Evolutionary conservation across 1,140 invertebrate genomes (phyloP), one percentile per base, ranked within the genome.

Genomic region (Maconellicoccus hirsutus): DNA sequence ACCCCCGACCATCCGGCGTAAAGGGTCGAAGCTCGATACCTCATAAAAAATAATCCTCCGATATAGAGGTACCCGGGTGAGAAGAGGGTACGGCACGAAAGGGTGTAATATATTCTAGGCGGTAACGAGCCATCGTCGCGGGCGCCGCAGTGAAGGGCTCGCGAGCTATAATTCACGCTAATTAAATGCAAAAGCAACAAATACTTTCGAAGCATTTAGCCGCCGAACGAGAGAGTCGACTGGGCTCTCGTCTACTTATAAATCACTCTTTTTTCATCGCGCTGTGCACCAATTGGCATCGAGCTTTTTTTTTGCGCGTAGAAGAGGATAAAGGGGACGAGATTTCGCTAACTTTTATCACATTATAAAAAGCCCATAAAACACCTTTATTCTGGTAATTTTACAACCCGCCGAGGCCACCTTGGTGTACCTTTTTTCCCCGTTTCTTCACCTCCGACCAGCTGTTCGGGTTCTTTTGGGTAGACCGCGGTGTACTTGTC

Each of bases 181-280:
- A 52, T 52, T 52, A 52, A 52, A 52, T 52, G 42, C 42, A 52
- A 52, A 52, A 52, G 42, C 42, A 52, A 52, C 42, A 52, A 52
- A 52, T 52, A 52, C 42, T 52, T 52, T 16, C 6, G 42, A 16
- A 52, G 12, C 42, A 16, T 52, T 52, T 52, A 8, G 10, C n/a
- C 42, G 42, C n/a, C n/a, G 6, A 52, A 16, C 10, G n/a, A 19
- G 42, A 8, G 42, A 6, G 29, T 3, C 29, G 29, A 33, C 29
- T 3, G 29, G 4, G 29, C 29, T 33, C 4, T 33, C 12, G 29
- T 33, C 29, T 12, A 33, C 29, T 33, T 33, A 33, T 52, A 52
- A 52, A 52, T 52, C 42, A 52, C 42, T 33, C 29, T 52, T 52
- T n/a, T 52, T 52, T 52, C 42, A 52, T 52, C 42, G 42, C 42